Percentiles rank a stretch among this genome's conserved stretches.
Conservation (phyloP, 2,888 invertebrate genomes). For the Sthenelais limicola region DNA sequence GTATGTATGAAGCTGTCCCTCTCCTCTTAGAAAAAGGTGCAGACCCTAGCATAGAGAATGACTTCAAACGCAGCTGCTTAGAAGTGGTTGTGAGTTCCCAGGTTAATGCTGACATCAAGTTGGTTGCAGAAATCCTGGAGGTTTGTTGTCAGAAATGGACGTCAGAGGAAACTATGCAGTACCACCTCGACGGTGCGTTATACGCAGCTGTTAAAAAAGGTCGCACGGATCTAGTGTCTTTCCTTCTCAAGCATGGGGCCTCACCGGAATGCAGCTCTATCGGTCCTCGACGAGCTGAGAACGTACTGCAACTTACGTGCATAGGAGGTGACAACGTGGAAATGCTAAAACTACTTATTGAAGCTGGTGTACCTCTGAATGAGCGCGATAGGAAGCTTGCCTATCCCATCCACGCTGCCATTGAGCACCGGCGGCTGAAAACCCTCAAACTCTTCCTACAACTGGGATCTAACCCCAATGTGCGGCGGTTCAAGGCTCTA, state of each 20-base stretch:
- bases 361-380: constrained; percentile 25
- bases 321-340: constrained; percentile 8
- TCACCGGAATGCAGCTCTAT: constrained; percentile 25
- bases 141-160: constrained; percentile 18
- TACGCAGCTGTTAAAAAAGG: constrained; percentile 15
- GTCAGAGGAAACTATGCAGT: constrained; percentile 26
- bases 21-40: constrained; percentile 6
- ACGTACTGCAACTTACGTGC: constrained; percentile 29
- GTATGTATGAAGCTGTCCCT: constrained; percentile 14
- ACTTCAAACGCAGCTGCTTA: constrained; percentile 26
- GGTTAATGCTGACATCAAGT: constrained; percentile 2
- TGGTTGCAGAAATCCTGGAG: constrained; percentile 16
- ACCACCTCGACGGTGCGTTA: constrained; percentile 28
- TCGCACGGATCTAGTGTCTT: constrained; percentile 12
- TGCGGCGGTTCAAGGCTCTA: constrained; percentile 25
- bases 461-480: constrained; percentile 29
- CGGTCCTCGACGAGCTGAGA: constrained; percentile 27
- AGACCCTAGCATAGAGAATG: constrained; percentile 30
- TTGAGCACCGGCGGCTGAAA: constrained; percentile 18
- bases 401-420: constrained; percentile 32
- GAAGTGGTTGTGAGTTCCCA: constrained; percentile 18
- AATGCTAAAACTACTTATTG: constrained; percentile 1
- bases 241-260: constrained; percentile 19
- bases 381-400: constrained; percentile 20
- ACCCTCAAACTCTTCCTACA: constrained; percentile 30